Conservation (phyloP, 92 coral and sea anemone species). For the Muricea muricata region DNA sequence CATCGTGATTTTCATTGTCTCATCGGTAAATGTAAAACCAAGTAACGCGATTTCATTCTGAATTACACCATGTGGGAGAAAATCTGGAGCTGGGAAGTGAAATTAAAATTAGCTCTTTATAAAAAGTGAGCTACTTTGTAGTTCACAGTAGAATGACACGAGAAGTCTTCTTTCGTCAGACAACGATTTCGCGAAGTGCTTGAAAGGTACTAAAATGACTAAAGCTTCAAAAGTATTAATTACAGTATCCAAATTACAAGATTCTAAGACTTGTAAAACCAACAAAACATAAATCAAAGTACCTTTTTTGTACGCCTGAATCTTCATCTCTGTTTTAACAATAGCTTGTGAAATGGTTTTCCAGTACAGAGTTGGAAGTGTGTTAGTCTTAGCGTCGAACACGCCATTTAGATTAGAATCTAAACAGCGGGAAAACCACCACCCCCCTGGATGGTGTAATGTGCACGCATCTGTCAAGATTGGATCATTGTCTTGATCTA, state of each 20-base stretch:
- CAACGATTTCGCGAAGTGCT: too few species aligned
- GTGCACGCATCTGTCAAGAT: constrained; percentile 65
- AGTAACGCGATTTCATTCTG: not conserved
- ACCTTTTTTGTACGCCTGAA: constrained; percentile 13
- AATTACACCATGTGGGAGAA: not conserved
- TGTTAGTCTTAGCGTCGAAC: constrained; percentile 70
- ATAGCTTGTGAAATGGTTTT: constrained; percentile 4
- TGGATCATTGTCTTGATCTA: constrained; percentile 72
- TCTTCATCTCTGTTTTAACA: constrained; percentile 28
- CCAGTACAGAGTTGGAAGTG: not conserved
- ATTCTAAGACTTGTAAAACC: too few species aligned
- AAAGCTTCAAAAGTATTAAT: too few species aligned
- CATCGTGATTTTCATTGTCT: not conserved
- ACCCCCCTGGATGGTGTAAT: constrained; percentile 73
- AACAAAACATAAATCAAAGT: too few species aligned
- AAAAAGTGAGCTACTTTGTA: too few species aligned
- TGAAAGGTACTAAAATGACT: too few species aligned
- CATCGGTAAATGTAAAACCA: not conserved
- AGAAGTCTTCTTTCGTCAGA: too few species aligned
- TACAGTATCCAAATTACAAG: too few species aligned
- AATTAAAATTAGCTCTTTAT: too few species aligned
- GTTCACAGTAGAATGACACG: too few species aligned
- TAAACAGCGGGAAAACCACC: constrained; percentile 89
- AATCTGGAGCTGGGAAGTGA: not conserved
- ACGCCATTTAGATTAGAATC: constrained; percentile 79